phyloP scores from a whole-genome alignment of 2,888 invertebrate species.

The Teleiodes luculella region DNA sequence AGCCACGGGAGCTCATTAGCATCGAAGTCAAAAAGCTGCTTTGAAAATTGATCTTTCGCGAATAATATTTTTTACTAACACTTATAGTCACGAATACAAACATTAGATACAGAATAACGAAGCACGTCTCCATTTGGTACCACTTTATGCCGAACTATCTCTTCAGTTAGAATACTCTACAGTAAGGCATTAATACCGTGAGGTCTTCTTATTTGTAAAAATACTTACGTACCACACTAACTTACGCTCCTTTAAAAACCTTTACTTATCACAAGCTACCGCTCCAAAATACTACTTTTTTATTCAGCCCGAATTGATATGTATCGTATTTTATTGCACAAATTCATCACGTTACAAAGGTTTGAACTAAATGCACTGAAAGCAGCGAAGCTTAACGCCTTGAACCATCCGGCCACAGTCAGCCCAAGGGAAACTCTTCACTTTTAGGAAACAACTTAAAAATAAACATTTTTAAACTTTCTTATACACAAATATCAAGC shows the following conservation, averaged over 20 bases:
- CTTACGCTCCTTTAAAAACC: conserved; percentile 50
- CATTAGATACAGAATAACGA: conserved; percentile 22
- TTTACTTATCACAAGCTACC: conserved; percentile 63
- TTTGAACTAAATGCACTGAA: conserved; percentile 22
- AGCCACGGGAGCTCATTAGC: conserved; percentile 26
- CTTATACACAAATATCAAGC: not conserved
- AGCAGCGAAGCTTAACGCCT: conserved; percentile 41
- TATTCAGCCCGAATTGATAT: conserved; percentile 75
- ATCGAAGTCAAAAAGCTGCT: conserved; percentile 3
- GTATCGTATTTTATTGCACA: conserved; percentile 74
- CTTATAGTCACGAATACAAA: conserved; percentile 8
- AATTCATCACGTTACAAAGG: conserved; percentile 60
- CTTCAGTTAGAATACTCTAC: conserved; percentile 51
- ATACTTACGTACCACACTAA: conserved; percentile 61
- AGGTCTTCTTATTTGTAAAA: conserved; percentile 61
- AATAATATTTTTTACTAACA: conserved; percentile 10
- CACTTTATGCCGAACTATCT: conserved; percentile 34
- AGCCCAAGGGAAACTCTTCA: conserved; percentile 54
- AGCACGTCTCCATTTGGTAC: conserved; percentile 45
- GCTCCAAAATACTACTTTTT: conserved; percentile 59
- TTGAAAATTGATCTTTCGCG: not conserved
- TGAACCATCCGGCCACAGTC: conserved; percentile 75
- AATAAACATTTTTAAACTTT: not conserved
- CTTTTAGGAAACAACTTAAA: conserved; percentile 24
- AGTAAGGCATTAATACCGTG: conserved; percentile 65